A percentile compares a stretch with the other conserved stretches of the same genome.
phyloP scores from a whole-genome alignment of 1,140 invertebrate species.

The Brachionus koreanus region DNA sequence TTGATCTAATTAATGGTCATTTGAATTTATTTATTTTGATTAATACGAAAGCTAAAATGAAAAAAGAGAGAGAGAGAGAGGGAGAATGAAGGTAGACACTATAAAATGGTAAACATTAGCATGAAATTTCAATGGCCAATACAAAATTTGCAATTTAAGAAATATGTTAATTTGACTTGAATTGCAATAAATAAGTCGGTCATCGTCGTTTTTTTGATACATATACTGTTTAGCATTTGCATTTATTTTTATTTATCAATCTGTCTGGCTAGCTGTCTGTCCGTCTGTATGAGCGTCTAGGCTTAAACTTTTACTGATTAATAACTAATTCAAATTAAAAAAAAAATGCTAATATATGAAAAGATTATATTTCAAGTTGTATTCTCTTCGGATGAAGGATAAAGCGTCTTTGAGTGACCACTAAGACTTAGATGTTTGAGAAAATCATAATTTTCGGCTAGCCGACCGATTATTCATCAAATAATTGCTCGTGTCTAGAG shows the following conservation, averaged over 20 bases:
- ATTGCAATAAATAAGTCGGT: constrained; percentile 27
- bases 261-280: constrained; percentile 20
- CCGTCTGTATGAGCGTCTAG: constrained; percentile 24
- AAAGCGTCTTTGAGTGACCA: neutral
- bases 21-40: constrained; percentile 38
- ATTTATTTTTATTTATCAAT: constrained; percentile 28
- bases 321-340: neutral
- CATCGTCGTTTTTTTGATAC: constrained; percentile 2
- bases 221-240: constrained; percentile 9
- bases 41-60: neutral
- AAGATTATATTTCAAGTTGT: neutral
- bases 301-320: constrained; percentile 34
- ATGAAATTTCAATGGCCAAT: constrained; percentile 37
- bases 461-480: neutral
- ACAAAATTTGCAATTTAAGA: neutral
- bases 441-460: constrained; percentile 28
- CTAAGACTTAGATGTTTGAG: neutral
- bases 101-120: constrained; percentile 10
- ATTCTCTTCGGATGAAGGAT: constrained; percentile 22
- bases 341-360: constrained; percentile 23
- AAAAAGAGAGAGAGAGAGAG: neutral
- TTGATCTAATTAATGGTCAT: constrained; percentile 40
- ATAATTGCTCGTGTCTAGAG: constrained; percentile 24
- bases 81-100: neutral
- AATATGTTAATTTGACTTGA: constrained; percentile 32